Conservation (phyloP, 2,888 invertebrate species). For the Ophion ellenae region DNA sequence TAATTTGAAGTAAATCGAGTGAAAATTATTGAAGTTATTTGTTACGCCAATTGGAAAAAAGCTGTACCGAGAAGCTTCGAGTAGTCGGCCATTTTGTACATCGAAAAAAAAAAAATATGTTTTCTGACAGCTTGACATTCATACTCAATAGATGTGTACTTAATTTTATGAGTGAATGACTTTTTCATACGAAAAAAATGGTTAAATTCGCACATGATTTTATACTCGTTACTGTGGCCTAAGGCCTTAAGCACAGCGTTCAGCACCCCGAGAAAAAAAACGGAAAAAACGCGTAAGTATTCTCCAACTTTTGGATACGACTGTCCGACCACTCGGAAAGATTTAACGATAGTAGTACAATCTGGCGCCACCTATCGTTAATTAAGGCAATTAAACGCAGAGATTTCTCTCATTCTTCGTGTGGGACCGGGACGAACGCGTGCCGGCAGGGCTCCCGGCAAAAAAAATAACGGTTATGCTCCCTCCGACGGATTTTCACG, state of each 20-base stretch:
- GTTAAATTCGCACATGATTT: too few relatives aligned
- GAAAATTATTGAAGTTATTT: too few relatives aligned
- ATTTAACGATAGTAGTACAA: slow-evolving; percentile 15
- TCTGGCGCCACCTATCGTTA: slow-evolving; percentile 73
- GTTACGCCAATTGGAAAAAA: too few relatives aligned
- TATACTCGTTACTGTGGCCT: too few relatives aligned
- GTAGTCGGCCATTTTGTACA: too few relatives aligned
- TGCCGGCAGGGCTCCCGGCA: neutral
- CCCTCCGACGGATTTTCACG: neutral
- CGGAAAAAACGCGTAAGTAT: neutral
- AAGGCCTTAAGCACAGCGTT: neutral
- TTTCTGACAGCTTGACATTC: too few relatives aligned
- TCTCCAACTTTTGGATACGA: neutral
- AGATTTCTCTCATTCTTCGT: slow-evolving; percentile 6
- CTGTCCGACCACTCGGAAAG: neutral
- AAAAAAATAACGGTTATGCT: neutral
- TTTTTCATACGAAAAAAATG: too few relatives aligned
- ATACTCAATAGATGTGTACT: too few relatives aligned
- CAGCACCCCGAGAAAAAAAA: neutral
- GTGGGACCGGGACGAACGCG: slow-evolving; percentile 18
- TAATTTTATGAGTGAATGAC: too few relatives aligned
- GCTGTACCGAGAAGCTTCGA: too few relatives aligned
- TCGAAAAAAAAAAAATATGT: too few relatives aligned
- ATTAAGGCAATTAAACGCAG: slow-evolving; percentile 57
- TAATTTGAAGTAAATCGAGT: too few relatives aligned